Base-by-base conservation (phyloP, 2,888 invertebrate genomes). In the Phytoseiulus persimilis region DNA sequence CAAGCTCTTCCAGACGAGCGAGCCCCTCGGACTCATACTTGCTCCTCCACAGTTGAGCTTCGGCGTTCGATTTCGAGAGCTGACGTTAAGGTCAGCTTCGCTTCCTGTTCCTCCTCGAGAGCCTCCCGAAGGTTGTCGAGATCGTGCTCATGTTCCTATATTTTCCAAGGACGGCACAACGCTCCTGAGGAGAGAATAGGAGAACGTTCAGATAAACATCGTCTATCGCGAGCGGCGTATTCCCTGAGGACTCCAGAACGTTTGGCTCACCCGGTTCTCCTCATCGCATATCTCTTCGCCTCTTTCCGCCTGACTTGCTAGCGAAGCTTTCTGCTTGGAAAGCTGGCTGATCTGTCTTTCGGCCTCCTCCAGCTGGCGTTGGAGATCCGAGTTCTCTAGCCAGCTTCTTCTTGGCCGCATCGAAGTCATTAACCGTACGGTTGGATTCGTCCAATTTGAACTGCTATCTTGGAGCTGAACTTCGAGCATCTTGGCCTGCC, bases 61-160 rank as follows among this genome's bases (percentile, higher is more conserved):
- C 99, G 92, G 96, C 96, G 93, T 99, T 98, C 92, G 98, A 97
- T 95, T 99, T 99, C 95, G 97, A 97, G 93, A 99, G 95, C 94
- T 99, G 99, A 93, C 99, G 96, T 94, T 99, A n/a, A n/a, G n/a
- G n/a, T n/a, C n/a, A n/a, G n/a, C n/a, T 98, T 98, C 94, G 96
- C 97, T 94, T 99, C 98, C 91, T 97, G 97, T 94, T 99, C 99
- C 94, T 99, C 99, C 93, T 99, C 99, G 92, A 99, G 96, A 94
- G 98, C 98, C 94, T 99, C 99, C 93, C 98, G 96, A 93, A 98
- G 96, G 94, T 97, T 97, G 94, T 99, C 99, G 94, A 99, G 94
- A 94, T 99, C 99, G 95, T 98, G 97, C 94, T 98, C 97, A 94
- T 94, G 95, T 98, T 99, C 94, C 99, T 97, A 96, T 98, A 97